These are phyloP conservation scores for Eugnorisma glareosa DNA, from an alignment of 2,888 invertebrate species.

Conservation along the genomic window DNA sequence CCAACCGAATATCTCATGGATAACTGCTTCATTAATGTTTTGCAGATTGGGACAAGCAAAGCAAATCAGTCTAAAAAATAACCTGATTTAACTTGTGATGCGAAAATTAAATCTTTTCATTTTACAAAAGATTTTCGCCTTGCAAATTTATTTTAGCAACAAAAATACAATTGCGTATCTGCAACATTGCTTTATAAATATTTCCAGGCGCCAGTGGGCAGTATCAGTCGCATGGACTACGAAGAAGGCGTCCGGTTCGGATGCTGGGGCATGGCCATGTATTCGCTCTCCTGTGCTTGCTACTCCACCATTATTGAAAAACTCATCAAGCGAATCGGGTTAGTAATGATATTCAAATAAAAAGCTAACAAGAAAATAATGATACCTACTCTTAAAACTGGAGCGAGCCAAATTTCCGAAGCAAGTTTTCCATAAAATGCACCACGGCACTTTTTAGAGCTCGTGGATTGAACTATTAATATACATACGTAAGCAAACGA, in stretches of 20 bases:
- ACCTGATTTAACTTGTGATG: background rate
- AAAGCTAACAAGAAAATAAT: background rate
- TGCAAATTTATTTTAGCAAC: conserved; percentile 1
- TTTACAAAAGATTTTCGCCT: background rate
- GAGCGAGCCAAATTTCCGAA: too few relatives aligned
- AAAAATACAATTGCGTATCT: background rate
- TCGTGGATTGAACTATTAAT: too few relatives aligned
- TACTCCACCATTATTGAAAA: conserved; percentile 97
- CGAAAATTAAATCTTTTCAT: background rate
- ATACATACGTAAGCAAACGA: too few relatives aligned
- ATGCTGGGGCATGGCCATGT: conserved; percentile 99
- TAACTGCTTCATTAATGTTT: background rate
- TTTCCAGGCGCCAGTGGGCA: conserved; percentile 93
- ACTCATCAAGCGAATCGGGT: conserved; percentile 94
- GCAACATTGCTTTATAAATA: conserved; percentile 65
- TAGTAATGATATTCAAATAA: conserved; percentile 65
- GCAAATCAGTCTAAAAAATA: background rate
- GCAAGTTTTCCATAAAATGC: too few relatives aligned
- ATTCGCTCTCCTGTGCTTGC: conserved; percentile 97
- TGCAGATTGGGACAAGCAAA: too few relatives aligned
- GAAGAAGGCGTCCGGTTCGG: conserved; percentile 98
- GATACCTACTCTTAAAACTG: too few relatives aligned
- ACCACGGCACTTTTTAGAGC: too few relatives aligned
- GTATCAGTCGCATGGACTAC: conserved; percentile 92
- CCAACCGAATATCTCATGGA: background rate